Evolutionary conservation across 2,888 invertebrate genomes (phyloP).

Genomic region (Saturnia pavonia): DNA sequence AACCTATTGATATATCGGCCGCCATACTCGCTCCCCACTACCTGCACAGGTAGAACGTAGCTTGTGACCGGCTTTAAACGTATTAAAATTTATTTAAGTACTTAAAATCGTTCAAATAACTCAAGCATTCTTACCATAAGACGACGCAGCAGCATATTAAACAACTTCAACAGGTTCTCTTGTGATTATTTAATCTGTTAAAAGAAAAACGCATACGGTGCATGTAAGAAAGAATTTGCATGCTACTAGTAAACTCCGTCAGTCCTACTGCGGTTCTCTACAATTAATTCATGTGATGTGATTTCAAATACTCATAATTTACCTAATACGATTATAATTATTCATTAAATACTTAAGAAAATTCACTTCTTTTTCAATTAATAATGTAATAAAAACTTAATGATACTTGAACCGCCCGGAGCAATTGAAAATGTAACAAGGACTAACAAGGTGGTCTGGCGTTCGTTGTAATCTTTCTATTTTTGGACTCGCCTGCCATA

Average conservation of each 20-base stretch:
- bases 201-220: background rate
- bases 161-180: background rate
- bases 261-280: background rate
- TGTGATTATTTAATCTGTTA: background rate
- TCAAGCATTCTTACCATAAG: background rate
- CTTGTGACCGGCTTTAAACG: too few relatives aligned
- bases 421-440: conserved; percentile 58
- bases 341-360: conserved; percentile 5
- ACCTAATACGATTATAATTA: background rate
- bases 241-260: too few relatives aligned
- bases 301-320: background rate
- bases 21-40: too few relatives aligned
- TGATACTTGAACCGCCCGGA: conserved; percentile 25
- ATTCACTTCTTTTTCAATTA: conserved; percentile 23
- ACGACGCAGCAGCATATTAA: background rate
- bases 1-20: conserved; percentile 10
- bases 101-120: background rate
- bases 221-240: background rate
- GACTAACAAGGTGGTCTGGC: conserved; percentile 60
- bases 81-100: too few relatives aligned
- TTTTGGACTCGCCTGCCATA: conserved; percentile 45
- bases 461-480: conserved; percentile 56
- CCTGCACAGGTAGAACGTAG: too few relatives aligned
- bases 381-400: conserved; percentile 17
- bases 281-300: background rate